phyloP scores from a whole-genome alignment of 2,113 vertebrate species.

The Pseudopipra pipra region DNA sequence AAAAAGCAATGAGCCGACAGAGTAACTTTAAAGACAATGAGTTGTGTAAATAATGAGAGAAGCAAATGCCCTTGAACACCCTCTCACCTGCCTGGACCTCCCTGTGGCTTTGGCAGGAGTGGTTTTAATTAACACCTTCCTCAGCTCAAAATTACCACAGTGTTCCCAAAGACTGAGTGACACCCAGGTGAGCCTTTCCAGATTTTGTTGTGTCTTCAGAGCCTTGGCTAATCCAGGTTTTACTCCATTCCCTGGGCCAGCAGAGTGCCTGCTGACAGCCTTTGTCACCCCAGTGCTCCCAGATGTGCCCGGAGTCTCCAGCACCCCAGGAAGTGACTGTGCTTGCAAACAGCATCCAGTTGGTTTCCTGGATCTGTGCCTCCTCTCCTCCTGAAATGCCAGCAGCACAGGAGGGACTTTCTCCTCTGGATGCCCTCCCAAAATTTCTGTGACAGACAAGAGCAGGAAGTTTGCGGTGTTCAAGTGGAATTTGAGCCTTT shows the following conservation, averaged over 20 bases:
- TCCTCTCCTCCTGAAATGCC: neutral
- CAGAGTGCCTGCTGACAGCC: neutral
- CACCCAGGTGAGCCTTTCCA: neutral
- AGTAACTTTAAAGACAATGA: neutral
- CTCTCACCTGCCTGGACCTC: neutral
- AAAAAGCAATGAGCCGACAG: neutral
- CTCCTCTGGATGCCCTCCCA: constrained; percentile 12
- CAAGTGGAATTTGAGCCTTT: neutral
- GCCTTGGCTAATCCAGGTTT: neutral
- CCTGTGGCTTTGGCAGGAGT: neutral
- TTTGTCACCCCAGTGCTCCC: neutral
- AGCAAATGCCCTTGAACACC: neutral
- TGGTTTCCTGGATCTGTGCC: neutral
- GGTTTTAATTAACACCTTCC: constrained; percentile 47
- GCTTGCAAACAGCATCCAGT: neutral
- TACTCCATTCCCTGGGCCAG: neutral
- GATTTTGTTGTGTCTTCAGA: neutral
- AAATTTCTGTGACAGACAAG: neutral
- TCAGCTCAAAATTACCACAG: neutral
- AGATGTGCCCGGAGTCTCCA: neutral
- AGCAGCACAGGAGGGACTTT: neutral
- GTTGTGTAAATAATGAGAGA: neutral
- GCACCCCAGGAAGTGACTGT: neutral
- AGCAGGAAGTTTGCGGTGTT: neutral
- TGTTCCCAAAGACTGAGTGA: neutral